A percentile compares a stretch with the other conserved stretches of the same genome.
These are phyloP conservation scores for Lipotes vexillifer DNA, from an alignment of 2,113 vertebrate genomes.

Conservation along the genomic window DNA sequence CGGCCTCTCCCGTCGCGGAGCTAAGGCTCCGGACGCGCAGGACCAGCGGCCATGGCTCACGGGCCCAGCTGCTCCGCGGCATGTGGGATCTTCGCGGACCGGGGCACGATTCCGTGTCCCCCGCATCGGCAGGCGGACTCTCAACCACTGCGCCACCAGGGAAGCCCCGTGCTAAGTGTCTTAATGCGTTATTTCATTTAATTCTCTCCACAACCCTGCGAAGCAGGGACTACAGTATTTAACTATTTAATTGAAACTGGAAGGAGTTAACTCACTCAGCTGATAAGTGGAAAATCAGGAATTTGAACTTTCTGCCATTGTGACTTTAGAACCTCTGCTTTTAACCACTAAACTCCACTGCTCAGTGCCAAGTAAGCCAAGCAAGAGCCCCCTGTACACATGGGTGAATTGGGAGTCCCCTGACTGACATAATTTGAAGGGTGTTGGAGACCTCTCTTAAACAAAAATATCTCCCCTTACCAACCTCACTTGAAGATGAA, in stretches of 20 bases:
- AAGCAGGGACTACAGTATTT: not conserved
- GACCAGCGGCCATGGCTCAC: no score
- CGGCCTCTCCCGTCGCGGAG: no score
- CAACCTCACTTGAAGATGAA: not conserved
- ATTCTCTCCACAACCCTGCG: not conserved
- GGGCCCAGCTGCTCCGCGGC: no score
- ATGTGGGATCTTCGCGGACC: no score
- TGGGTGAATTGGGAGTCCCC: not conserved
- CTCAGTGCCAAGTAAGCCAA: not conserved
- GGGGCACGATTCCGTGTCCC: no score
- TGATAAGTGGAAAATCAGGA: not conserved
- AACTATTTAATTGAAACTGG: conserved; percentile 37
- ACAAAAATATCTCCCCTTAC: not conserved
- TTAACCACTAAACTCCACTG: not conserved
- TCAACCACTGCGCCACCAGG: no score
- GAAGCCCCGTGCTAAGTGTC: not conserved
- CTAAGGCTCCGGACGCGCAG: no score
- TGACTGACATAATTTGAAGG: not conserved
- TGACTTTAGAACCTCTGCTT: not conserved
- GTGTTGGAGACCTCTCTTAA: not conserved
- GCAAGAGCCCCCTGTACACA: not conserved
- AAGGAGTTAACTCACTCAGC: not conserved
- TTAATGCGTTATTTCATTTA: conserved; percentile 50
- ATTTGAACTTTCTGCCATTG: not conserved
- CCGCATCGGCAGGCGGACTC: no score